phyloP scores from a whole-genome alignment of 2,797 vertebrate genomes.

The Rhabdomys pumilio region DNA sequence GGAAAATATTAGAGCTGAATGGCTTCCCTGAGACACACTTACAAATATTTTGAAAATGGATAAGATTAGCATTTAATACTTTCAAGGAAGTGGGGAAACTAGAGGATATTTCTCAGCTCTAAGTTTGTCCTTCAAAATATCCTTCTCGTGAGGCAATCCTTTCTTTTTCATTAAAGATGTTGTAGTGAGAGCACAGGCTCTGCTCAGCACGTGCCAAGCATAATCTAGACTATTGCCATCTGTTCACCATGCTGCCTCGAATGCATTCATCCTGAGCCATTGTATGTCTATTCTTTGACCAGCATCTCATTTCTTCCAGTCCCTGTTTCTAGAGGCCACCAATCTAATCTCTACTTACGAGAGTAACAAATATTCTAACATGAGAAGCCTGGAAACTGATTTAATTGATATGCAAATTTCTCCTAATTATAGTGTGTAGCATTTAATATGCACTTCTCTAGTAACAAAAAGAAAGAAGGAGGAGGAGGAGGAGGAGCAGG shows the following conservation, averaged over 20 bases:
- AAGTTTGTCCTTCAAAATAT: neutral
- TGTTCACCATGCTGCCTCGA: neutral
- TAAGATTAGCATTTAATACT: neutral
- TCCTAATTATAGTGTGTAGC: constrained; percentile 2
- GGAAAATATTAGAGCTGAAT: neutral
- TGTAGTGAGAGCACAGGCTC: neutral
- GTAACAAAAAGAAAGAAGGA: neutral
- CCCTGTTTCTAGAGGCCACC: neutral
- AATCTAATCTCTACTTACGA: neutral
- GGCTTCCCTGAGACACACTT: neutral
- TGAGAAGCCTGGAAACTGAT: neutral
- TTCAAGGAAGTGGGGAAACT: neutral
- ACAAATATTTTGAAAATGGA: constrained; percentile 8
- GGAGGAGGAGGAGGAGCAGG: too few relatives aligned
- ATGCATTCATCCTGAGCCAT: neutral
- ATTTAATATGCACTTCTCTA: constrained; percentile 4
- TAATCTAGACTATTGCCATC: neutral
- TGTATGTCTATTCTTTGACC: neutral
- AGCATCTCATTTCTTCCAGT: neutral
- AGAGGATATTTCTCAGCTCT: neutral
- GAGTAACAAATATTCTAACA: constrained; percentile 13
- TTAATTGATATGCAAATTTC: constrained; percentile 59
- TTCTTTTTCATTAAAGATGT: neutral
- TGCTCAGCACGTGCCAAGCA: neutral
- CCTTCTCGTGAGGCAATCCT: neutral